phyloP scores from a whole-genome alignment of 2,888 invertebrate genomes.

The Lasioglossum vierecki region DNA sequence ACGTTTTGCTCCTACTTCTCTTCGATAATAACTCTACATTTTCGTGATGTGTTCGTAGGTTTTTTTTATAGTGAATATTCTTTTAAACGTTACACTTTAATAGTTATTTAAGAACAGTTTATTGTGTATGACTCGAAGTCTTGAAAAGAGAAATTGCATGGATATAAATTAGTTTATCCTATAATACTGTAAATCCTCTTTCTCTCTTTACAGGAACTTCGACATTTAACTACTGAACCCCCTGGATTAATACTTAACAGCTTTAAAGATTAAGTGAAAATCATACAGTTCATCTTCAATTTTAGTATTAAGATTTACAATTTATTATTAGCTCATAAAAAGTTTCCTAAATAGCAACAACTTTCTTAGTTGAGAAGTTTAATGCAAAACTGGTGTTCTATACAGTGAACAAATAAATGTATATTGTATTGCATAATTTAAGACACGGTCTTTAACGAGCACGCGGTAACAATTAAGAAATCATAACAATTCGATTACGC shows the following conservation, averaged over 20 bases:
- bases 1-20: not conserved
- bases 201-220: not conserved
- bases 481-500: not conserved
- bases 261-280: not conserved
- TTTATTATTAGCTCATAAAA: not conserved
- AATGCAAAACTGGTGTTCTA: no score
- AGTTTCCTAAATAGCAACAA: not conserved
- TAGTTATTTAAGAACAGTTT: not conserved
- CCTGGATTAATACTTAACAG: not conserved
- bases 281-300: not conserved
- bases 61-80: not conserved
- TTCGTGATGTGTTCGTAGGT: not conserved
- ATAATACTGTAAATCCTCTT: not conserved
- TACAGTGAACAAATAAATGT: not conserved
- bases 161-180: not conserved
- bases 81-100: not conserved
- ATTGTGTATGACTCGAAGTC: not conserved
- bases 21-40: not conserved
- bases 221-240: not conserved
- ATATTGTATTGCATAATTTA: not conserved
- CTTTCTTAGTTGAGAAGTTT: no score
- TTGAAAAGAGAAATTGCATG: not conserved
- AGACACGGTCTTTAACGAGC: not conserved
- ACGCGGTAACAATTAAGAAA: not conserved
- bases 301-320: not conserved